Evolutionary conservation across 2,888 invertebrate species (phyloP), one percentile per base, ranked within the genome.

Genomic region (Hirtodrosophila cameraria): DNA sequence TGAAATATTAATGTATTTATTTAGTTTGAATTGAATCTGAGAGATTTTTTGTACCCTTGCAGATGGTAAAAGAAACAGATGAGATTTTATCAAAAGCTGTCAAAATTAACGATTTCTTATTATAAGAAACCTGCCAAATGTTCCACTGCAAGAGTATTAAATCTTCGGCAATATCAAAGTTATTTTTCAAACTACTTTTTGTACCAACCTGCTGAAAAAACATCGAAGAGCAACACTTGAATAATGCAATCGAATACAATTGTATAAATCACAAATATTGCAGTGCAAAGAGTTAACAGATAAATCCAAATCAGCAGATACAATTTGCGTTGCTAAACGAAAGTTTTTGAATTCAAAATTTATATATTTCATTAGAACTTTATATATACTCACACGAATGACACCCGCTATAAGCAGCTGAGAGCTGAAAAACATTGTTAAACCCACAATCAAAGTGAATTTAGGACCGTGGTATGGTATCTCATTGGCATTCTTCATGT

Each of bases 271-370:
- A 53, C 41, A 16, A 11, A 69, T 1, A 15, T 4, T 4, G 45
- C 1, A 5, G 52, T 42, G 8, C 25, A 18, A 1, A 61, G 1
- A 2, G 33, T 3, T 1, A 42, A 28, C 1, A 49, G 28, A 43
- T 23, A 39, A 0, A 82, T 8, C 75, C 79, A 85, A 3, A 70
- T 6, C 7, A 75, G 1, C 0, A 80, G 41, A 7, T 50, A 67
- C 1, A 31, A 2, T 38, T 57, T 52, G 18, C 64, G 64, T 33
- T 54, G 1, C 81, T 79, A 15, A 0, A n/a, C 0, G 12, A 8
- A 1, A 5, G 2, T 20, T 20, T 20, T 20, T 20, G 18, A 20
- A 20, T 20, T n/a, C 18, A 5, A 4, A 5, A 0, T 2, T 5
- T 3, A 5, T 8, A 5, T 6, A 9, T 8, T 0, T 3, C 7